Conservation (phyloP, 1,140 invertebrate species). For the Zaprionus davidi region DNA sequence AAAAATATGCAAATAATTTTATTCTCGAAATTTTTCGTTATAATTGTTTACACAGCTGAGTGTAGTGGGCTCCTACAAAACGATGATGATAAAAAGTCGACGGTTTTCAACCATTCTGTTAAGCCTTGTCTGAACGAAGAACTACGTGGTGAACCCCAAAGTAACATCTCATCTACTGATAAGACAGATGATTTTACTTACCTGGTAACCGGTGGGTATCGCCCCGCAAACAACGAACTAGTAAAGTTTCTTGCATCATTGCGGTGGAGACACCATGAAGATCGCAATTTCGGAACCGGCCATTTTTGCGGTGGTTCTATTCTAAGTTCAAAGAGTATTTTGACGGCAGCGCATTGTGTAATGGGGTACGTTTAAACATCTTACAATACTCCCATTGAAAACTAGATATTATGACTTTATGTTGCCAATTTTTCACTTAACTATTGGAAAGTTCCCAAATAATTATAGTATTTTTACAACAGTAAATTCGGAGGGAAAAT, state of each 20-base stretch:
- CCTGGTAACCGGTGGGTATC: constrained; percentile 62
- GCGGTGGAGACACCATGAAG: background rate
- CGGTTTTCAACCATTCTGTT: background rate
- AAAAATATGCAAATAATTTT: constrained; percentile 31
- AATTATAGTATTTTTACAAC: background rate
- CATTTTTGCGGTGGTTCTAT: constrained; percentile 64
- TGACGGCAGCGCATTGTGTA: constrained; percentile 71
- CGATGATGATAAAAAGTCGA: background rate
- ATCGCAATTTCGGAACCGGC: constrained; percentile 41
- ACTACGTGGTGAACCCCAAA: background rate
- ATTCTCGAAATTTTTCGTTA: constrained; percentile 56
- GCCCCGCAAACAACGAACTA: constrained; percentile 34
- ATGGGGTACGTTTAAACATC: constrained; percentile 34
- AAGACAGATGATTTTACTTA: constrained; percentile 46
- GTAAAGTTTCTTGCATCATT: constrained; percentile 49
- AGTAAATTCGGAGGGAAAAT: background rate
- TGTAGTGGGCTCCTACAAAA: background rate
- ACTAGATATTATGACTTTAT: background rate
- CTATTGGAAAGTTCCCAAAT: background rate
- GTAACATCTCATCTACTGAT: background rate
- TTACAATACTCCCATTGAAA: background rate
- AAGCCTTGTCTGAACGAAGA: background rate
- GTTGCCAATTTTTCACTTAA: background rate
- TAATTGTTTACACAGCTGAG: constrained; percentile 8
- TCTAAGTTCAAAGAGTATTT: constrained; percentile 33